Base-by-base conservation (phyloP, 64 coral and sea anemone genomes). In the Actinia equina region DNA sequence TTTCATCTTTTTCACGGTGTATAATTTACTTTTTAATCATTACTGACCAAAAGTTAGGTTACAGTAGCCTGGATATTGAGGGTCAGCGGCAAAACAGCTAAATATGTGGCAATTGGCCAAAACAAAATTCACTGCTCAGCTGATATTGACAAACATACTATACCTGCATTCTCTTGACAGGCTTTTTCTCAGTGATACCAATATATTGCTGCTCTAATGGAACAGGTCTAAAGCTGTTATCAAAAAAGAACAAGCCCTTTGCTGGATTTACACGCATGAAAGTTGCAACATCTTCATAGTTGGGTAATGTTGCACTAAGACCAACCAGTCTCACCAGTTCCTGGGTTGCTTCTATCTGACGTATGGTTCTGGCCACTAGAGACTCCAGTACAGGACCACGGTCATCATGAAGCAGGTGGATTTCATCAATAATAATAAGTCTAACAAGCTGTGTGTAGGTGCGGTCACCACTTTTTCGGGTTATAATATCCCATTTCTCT, bases 401-500 rank as follows among this genome's bases (percentile, higher is more conserved):
- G 63, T 99, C 97, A 80, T 99, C 97, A 54, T 99, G 97, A 16
- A 99, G 90, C 22, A 99, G 97, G 64, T 99, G 97, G 62, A 99
- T 99, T 93, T 99, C 97, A 61, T 99, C 97, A 56, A 99, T 99
- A 82, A 99, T 99, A 11, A 99, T 87, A 3, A 99, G 93, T 46
- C 97, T 54, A 0, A 99, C 97, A 26, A 99, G 86, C 83, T 99
- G 97, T 2, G 97, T 99, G 77, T 93, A 99, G 14, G 97, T 99
- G 44, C 97, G 89, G 25, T 99, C 97, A 2, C 97, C 97, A 57
- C 93, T 90, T 62, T 99, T 99, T 18, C 97, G 85, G 13, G 97
- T 99, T 54, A 99, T 99, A 57, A 99, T 99, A 85, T 99, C 97
- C 97, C 97, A 99, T 82, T 99, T 99, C 82, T 99, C 97, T 52